phyloP scores from a whole-genome alignment of 2,113 vertebrate genomes.

The Perognathus longimembris region DNA sequence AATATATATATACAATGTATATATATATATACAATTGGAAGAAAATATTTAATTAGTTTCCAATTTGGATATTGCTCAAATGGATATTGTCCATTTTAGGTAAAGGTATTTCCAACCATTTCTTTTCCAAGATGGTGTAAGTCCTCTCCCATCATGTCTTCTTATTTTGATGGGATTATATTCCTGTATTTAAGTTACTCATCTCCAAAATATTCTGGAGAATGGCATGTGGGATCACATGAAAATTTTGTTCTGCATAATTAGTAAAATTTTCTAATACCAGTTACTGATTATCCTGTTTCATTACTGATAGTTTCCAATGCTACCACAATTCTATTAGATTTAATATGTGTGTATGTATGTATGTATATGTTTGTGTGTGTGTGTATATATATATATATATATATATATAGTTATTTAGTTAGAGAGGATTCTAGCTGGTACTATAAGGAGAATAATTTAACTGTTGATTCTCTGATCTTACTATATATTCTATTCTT shows the following conservation, averaged over 20 bases:
- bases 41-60: neutral
- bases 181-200: conserved; percentile 12
- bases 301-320: neutral
- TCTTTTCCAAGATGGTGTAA: neutral
- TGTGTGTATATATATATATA: too few species aligned
- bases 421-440: neutral
- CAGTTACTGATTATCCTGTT: neutral
- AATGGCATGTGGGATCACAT: neutral
- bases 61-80: neutral
- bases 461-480: neutral
- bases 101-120: neutral
- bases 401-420: too few species aligned
- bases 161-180: conserved; percentile 4
- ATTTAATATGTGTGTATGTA: neutral
- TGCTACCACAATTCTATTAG: neutral
- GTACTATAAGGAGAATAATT: neutral
- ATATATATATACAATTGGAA: too few species aligned
- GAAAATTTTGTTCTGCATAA: conserved; percentile 21
- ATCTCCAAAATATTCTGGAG: neutral
- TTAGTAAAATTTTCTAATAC: neutral
- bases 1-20: too few species aligned
- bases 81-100: conserved; percentile 32
- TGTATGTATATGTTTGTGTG: too few species aligned
- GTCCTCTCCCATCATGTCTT: neutral
- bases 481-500: neutral